Conservation (phyloP, 2,113 vertebrate species). For the Caloenas nicobarica region DNA sequence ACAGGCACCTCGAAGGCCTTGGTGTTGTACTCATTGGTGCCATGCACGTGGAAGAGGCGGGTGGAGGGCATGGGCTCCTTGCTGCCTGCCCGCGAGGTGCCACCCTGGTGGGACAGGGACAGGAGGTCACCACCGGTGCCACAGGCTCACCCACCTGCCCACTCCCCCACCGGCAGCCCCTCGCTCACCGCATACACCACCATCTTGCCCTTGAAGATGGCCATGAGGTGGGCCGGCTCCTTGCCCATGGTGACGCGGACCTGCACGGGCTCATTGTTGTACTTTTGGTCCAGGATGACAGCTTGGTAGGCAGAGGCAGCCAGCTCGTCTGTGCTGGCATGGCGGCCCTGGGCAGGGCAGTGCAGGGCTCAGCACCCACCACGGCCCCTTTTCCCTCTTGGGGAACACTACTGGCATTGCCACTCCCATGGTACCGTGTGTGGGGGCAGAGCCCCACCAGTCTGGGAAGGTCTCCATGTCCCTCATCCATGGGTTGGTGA, state of each 20-base stretch:
- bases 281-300: constrained; percentile 81
- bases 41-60: constrained; percentile 82
- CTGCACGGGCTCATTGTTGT: constrained; percentile 82
- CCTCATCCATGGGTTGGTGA: background rate
- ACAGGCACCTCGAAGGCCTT: constrained; percentile 82
- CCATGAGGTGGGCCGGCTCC: constrained; percentile 86
- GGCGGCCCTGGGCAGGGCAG: constrained; percentile 75
- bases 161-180: fast-evolving
- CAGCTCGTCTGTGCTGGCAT: constrained; percentile 82
- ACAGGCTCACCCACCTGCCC: fast-evolving
- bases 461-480: background rate
- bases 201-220: constrained; percentile 88
- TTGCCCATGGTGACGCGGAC: constrained; percentile 89
- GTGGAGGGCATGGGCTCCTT: constrained; percentile 48
- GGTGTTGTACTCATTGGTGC: constrained; percentile 81
- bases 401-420: background rate
- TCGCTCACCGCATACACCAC: constrained; percentile 81
- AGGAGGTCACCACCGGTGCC: background rate
- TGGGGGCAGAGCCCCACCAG: background rate
- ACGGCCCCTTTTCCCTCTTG: background rate
- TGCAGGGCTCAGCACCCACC: background rate
- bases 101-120: constrained; percentile 66
- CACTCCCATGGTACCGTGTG: fast-evolving
- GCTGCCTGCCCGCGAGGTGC: constrained; percentile 66
- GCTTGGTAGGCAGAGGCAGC: constrained; percentile 83